phyloP scores from a whole-genome alignment of 2,113 vertebrate genomes.

The Probosciger aterrimus region DNA sequence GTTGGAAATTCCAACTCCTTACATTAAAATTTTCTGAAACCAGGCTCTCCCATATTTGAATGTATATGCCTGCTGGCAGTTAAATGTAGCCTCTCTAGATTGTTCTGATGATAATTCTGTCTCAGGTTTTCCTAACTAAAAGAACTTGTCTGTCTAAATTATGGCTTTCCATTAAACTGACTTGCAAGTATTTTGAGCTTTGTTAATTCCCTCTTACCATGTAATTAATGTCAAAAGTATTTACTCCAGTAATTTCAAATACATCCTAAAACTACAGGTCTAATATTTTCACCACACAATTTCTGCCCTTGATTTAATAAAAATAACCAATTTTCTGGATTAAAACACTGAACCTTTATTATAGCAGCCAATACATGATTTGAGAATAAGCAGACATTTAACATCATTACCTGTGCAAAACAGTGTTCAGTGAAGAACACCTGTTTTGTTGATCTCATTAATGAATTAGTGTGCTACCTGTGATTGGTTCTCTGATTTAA shows the following conservation, averaged over 20 bases:
- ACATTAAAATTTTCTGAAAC: not conserved
- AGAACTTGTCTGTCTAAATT: not conserved
- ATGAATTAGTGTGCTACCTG: not conserved
- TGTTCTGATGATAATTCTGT: not conserved
- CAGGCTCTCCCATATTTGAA: not conserved
- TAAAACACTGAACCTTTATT: not conserved
- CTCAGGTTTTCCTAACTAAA: not conserved
- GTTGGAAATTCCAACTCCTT: not conserved
- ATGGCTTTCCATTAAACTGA: not conserved
- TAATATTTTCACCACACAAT: not conserved
- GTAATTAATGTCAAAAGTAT: not conserved
- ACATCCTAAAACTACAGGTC: not conserved
- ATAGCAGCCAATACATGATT: not conserved
- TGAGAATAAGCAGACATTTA: not conserved
- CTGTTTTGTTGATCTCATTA: not conserved
- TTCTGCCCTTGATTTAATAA: not conserved
- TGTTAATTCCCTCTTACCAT: not conserved
- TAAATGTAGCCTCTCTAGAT: not conserved
- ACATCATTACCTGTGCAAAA: not conserved
- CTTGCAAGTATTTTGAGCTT: not conserved
- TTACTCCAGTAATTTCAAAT: not conserved
- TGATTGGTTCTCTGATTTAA: not conserved
- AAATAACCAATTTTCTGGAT: not conserved
- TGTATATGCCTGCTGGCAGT: not conserved
- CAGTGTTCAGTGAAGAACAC: slow-evolving; percentile 1